These are phyloP conservation scores for Acanthosepion esculentum DNA, from an alignment of 2,888 invertebrate genomes.

Conservation along the genomic window DNA sequence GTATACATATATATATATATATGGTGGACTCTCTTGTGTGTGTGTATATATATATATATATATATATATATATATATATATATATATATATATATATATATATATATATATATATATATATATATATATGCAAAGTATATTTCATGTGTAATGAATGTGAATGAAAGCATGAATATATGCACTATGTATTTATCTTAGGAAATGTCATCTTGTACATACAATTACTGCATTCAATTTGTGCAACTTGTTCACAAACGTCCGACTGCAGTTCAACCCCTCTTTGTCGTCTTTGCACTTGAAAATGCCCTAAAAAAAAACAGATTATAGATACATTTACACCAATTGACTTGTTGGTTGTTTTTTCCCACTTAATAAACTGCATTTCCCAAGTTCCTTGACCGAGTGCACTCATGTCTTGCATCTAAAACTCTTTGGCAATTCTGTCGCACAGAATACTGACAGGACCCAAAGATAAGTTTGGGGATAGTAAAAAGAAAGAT, in stretches of 20 bases:
- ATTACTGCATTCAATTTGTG: not conserved
- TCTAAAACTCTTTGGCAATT: not conserved
- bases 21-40: no score
- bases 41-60: slow-evolving; percentile 2
- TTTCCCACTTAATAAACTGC: not conserved
- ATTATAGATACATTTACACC: not conserved
- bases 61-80: slow-evolving; percentile 33
- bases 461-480: not conserved
- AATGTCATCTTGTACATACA: not conserved
- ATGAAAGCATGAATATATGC: no score
- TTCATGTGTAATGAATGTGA: not conserved
- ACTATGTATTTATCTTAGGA: not conserved
- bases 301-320: not conserved
- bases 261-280: not conserved
- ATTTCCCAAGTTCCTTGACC: not conserved
- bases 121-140: not conserved
- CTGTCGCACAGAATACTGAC: not conserved
- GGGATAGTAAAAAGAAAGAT: not conserved
- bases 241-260: not conserved
- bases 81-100: slow-evolving; percentile 24
- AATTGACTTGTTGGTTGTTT: not conserved
- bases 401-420: not conserved
- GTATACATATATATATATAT: no score
- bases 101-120: slow-evolving; percentile 33
- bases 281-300: not conserved